Evolutionary conservation across 2,888 invertebrate genomes (phyloP), one percentile per base, ranked within the genome.

Genomic region (Neoscelio sp.): DNA sequence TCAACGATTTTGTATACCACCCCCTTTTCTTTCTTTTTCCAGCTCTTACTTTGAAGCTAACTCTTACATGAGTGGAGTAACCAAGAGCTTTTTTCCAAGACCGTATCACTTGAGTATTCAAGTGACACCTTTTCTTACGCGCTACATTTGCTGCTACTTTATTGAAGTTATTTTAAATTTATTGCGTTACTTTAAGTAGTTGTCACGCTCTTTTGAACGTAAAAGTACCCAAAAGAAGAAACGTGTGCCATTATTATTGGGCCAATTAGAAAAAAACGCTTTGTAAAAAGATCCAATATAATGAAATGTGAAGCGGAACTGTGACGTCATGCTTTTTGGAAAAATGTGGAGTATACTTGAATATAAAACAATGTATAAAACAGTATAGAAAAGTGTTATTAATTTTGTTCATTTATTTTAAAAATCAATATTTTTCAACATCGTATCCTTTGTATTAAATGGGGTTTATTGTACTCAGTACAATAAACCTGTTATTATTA

Each of bases 31-130:
- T 48, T 70, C 52, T 77, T 64, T 64, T 65, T 6, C n/a, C 15
- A 64, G 70, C 58, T 56, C 76, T 77, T 64, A 70, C 76, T 77
- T 70, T 77, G 70, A 70, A 70, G 62, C 58, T 77, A 50, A 70
- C 76, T 70, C 58, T 58, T 71, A 70, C 70, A 64, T 42, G 64
- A 70, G 77, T 77, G 38, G 64, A 77, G 70, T 50, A 56, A 70
- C 70, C 64, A 28, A 65, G 60, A 77, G 77, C 70, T 64, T 77
- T 77, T 70, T 64, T 40, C 54, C 64, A 70, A 64, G 76, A 71
- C 71, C 52, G 58, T 71, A 77, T 77, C 77, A 77, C 77, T 77
- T 60, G 58, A 71, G 64, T 77, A 77, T 77, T 77, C 65, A 77
- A 77, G 77, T 77, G 71, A 77, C 65, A 77, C 77, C 64, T 77